Evolutionary conservation across 2,113 vertebrate genomes (phyloP).

Genomic region (Xenopus borealis): DNA sequence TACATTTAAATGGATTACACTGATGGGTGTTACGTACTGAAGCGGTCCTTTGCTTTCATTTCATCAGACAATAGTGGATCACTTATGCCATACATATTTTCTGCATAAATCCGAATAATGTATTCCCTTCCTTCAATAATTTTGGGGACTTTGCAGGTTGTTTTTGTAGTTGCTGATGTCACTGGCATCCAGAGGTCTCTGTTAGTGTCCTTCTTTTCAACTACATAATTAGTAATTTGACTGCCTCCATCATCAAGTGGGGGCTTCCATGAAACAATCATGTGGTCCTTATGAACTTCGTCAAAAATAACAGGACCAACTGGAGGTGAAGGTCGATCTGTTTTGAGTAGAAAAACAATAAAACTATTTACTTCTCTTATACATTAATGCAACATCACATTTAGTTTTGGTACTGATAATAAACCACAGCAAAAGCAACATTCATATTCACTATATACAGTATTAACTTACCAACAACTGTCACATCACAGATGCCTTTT

Average conservation of each 20-base stretch:
- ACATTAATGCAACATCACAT: slow-evolving; percentile 12
- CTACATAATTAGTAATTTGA: slow-evolving; percentile 90
- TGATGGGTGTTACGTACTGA: slow-evolving; percentile 73
- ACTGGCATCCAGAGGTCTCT: slow-evolving; percentile 92
- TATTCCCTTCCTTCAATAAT: slow-evolving; percentile 91
- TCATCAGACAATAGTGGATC: slow-evolving; percentile 91
- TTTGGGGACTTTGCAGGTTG: slow-evolving; percentile 89
- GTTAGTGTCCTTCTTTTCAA: slow-evolving; percentile 89
- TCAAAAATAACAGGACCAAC: slow-evolving; percentile 92
- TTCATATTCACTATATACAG: not conserved
- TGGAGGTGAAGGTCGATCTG: slow-evolving; percentile 91
- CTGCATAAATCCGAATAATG: slow-evolving; percentile 87
- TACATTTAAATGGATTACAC: slow-evolving; percentile 20
- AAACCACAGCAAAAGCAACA: not conserved
- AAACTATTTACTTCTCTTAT: slow-evolving; percentile 8
- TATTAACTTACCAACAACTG: slow-evolving; percentile 81
- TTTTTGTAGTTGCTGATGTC: slow-evolving; percentile 85
- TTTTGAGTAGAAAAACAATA: slow-evolving; percentile 33
- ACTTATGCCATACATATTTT: slow-evolving; percentile 96
- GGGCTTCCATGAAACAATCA: slow-evolving; percentile 95
- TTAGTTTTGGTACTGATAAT: slow-evolving; percentile 24
- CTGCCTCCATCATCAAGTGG: slow-evolving; percentile 91
- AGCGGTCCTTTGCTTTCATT: slow-evolving; percentile 94
- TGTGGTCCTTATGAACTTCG: slow-evolving; percentile 89
- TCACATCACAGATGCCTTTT: slow-evolving; percentile 88